These are phyloP conservation scores for Salticus scenicus DNA, from an alignment of 2,888 invertebrate genomes.

Conservation along the genomic window DNA sequence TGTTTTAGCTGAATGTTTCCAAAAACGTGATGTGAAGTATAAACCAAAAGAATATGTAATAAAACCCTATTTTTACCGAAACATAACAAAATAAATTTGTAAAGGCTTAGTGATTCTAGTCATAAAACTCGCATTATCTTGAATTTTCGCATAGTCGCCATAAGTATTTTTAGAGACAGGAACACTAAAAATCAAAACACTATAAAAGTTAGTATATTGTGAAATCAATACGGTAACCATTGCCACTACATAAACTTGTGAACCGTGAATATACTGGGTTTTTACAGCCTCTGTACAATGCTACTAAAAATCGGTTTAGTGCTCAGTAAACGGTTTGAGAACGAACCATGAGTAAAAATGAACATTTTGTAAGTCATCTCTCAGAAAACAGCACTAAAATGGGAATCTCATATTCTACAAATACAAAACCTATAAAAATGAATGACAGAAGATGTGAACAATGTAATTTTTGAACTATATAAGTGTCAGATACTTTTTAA, in stretches of 20 bases:
- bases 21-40: not conserved
- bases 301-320: constrained; percentile 52
- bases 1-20: not conserved
- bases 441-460: too few species aligned
- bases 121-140: constrained; percentile 2
- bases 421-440: too few species aligned
- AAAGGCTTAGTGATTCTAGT: not conserved
- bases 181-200: constrained; percentile 44
- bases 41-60: not conserved
- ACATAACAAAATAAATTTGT: constrained; percentile 4
- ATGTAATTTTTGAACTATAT: too few species aligned
- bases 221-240: constrained; percentile 36
- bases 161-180: not conserved
- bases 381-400: constrained; percentile 30
- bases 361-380: constrained; percentile 33
- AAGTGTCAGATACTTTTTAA: too few species aligned
- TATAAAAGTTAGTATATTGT: constrained; percentile 34
- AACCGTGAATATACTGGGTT: constrained; percentile 22
- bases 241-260: constrained; percentile 26
- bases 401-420: too few species aligned
- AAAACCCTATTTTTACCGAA: not conserved
- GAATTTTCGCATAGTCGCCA: not conserved
- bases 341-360: constrained; percentile 9
- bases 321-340: constrained; percentile 30
- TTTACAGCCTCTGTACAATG: constrained; percentile 37